Base-by-base conservation (phyloP, 1,140 invertebrate genomes). In the Scylla paramamosain region DNA sequence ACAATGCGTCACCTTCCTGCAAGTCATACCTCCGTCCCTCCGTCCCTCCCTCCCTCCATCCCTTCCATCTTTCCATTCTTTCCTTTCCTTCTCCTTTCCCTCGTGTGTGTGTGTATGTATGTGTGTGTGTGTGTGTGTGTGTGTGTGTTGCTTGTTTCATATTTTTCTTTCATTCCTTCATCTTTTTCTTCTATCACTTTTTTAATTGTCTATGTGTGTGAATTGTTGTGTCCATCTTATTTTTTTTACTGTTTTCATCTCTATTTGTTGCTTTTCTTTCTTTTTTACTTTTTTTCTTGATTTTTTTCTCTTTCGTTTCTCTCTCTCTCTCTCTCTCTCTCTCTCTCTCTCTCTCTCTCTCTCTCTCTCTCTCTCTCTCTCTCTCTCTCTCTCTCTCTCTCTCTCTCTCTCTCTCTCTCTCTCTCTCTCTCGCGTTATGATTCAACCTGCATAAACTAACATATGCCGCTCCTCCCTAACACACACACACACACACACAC, bases 1-100 rank as follows among this genome's bases (percentile, higher is more conserved):
- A 93, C 92, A 93, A 93, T 93, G 87, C 86, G 45, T 93, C 92
- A 93, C 77, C 16, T 59, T 28, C 48, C 8, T 93, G 92, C 92
- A 93, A 93, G 92, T 93, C 92, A 93, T 87, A 48, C 93, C 28
- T 77, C 25, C 67, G 67, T 14, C 46, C 91, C n/a, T 1, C 28
- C 20, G 14, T 14, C 28, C 16, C 45, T n/a, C 45, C 25, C 29
- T 32, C 89, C 59, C 46, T 32, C 48, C 46, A 52, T 59, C 46
- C 29, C 48, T 28, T 29, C 31, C 39, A 83, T 46, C 28, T 28
- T 8, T 32, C 84, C 10, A 16, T 25, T 45, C 84, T 10, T 14
- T 86, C 84, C 20, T 7, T 83, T 20, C 20, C 29, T 31, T 31
- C 82, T 83, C 82, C 82, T 6, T 6, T 20, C 7, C 82, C 82